Percentiles rank a stretch among this genome's conserved stretches.
These are phyloP conservation scores for Psilanteris sp. DNA, from an alignment of 1,140 invertebrate species.

Conservation along the genomic window DNA sequence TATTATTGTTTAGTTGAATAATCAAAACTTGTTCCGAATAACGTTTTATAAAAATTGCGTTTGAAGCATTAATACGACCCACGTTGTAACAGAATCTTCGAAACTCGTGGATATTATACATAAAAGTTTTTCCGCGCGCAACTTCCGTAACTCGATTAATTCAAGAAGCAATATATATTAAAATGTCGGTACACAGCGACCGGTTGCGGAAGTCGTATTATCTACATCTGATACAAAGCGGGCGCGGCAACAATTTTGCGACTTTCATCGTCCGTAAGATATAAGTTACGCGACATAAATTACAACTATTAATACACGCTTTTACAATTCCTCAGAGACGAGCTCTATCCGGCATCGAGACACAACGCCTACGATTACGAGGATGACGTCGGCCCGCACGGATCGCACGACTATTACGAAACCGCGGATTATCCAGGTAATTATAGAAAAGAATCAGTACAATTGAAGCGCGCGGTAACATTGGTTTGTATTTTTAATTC, in stretches of 20 bases:
- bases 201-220: too few relatives aligned
- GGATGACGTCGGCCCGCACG: conserved; percentile 73
- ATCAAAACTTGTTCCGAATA: too few relatives aligned
- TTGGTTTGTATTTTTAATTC: too few relatives aligned
- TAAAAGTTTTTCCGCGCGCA: conserved; percentile 9
- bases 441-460: too few relatives aligned
- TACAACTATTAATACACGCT: conserved; percentile 28
- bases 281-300: conserved; percentile 32
- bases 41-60: too few relatives aligned
- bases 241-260: too few relatives aligned
- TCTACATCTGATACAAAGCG: conserved; percentile 31
- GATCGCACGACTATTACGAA: conserved; percentile 78
- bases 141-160: conserved; percentile 30
- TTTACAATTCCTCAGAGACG: conserved; percentile 66
- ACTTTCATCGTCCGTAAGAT: too few relatives aligned
- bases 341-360: conserved; percentile 67
- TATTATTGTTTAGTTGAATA: too few relatives aligned
- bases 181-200: too few relatives aligned
- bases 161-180: conserved; percentile 49
- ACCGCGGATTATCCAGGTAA: conserved; percentile 77
- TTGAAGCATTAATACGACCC: too few relatives aligned
- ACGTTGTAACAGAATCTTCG: conserved; percentile 15
- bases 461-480: too few relatives aligned
- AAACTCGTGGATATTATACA: conserved; percentile 19
- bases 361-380: conserved; percentile 75